Base-by-base conservation (phyloP, 2,797 vertebrate species). In the Naso thynnoides region DNA sequence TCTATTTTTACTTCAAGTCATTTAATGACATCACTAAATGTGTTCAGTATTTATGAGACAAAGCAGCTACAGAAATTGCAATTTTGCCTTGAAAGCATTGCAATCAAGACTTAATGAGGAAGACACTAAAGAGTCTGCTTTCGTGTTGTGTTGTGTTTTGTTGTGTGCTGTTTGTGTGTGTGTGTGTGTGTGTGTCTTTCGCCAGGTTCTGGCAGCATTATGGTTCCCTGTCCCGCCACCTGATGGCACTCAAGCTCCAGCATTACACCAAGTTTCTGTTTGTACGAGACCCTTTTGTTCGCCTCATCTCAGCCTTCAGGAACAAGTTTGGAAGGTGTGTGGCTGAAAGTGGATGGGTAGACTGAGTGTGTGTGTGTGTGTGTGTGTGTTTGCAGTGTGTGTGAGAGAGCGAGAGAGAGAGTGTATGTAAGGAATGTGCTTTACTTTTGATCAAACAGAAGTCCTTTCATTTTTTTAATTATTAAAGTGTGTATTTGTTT, bases 211-310 rank as follows among this genome's bases (percentile, higher is more conserved):
- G 95, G 96, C 95, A 92, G 0, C 95, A 93, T 62, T 97, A 98
- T 0, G 97, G 97, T 39, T 95, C 94, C 59, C 93, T 97, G 78
- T 97, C 96, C 1, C 94, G 94, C 60, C 96, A 96, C 90, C 93
- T 97, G 84, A 97, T 98, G 96, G 96, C 95, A 76, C 86, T 96
- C 70, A 97, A 96, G 81, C 93, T 99, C 68, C 94, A 97, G 90
- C 96, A 95, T 18, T 99, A 99, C 91, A 98, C 96, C 8, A 99
- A 99, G 93, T 99, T 99, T 79, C 94, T 99, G 45, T 99, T 99
- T 0, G 97, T 99, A 0, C 93, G 97, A 0, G 97, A 99, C 83
- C 97, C 98, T 41, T 99, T 99, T 0, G 97, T 98, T 5, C 95
- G 97, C 18, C 96, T 99, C 80, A 99, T 99, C 89, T 99, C 98